Evolutionary conservation across 2,888 invertebrate genomes (phyloP), one percentile per base, ranked within the genome.

Genomic region (Morpho achilles): DNA sequence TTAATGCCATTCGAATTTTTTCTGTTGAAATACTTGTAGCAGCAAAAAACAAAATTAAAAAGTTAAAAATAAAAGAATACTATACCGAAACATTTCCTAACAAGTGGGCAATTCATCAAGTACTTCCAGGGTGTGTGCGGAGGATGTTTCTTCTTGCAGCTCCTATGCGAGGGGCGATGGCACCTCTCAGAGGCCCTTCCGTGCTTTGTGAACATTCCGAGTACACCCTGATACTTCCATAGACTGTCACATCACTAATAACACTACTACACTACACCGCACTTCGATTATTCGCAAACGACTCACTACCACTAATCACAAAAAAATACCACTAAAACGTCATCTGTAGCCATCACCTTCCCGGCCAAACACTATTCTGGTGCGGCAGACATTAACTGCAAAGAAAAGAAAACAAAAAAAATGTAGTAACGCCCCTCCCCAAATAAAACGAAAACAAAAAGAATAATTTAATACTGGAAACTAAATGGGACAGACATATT

Each of bases 81-180:
- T 79, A 72, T 91, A 91, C 91, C 91, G 82, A 91, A 91, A 83
- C 91, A 91, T 91, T 91, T 91, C 75, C 91, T 91, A 90, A 91
- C 89, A 80, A 91, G 91, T 88, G 91, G 91, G 87, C 91, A 91
- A 91, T 89, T 91, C 91, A 91, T 91, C 90, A 91, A 91, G 89
- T 91, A 91, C 78, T 91, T 91, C 91, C 91, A 91, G 78, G 91
- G 91, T 71, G 91, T 89, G 73, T 90, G 89, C 66, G 87, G 84
- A 65, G 87, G 82, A 63, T 81, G 83, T 77, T 91, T 91, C 87
- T 86, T 90, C 82, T 87, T 89, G 75, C 82, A 80, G 74, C 86
- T 84, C 75, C 87, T 88, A 77, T 84, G 84, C 58, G 85, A 80
- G 71, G 75, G 76, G 71, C 82, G 84, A 59, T 77, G 80, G 81